phyloP scores from a whole-genome alignment of 2,113 vertebrate genomes.

The Pycnonotus jocosus region DNA sequence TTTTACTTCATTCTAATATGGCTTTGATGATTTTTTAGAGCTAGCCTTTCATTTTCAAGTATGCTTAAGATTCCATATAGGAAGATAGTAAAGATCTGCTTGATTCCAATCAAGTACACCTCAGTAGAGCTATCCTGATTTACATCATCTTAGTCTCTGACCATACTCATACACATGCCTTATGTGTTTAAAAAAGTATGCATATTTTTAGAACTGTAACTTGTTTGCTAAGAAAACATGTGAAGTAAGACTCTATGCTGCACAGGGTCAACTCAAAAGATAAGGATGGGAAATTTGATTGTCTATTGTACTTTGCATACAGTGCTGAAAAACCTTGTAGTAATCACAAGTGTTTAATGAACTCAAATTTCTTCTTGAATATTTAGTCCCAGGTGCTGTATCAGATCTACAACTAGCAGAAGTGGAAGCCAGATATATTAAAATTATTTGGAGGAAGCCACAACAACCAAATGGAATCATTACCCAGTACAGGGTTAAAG shows the following conservation, averaged over 20 bases:
- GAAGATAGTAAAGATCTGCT: not conserved
- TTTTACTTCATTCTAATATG: not conserved
- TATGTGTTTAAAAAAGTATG: not conserved
- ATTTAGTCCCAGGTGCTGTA: conserved; percentile 84
- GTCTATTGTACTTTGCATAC: not conserved
- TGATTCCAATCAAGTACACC: not conserved
- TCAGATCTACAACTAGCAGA: conserved; percentile 78
- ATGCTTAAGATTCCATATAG: not conserved
- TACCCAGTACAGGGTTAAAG: conserved; percentile 85
- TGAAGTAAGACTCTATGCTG: not conserved
- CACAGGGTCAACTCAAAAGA: not conserved
- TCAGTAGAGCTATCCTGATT: not conserved
- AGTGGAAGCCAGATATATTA: conserved; percentile 83
- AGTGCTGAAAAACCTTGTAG: not conserved
- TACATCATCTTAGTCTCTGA: not conserved
- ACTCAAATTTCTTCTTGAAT: not conserved
- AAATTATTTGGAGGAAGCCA: conserved; percentile 86
- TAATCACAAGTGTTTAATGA: not conserved
- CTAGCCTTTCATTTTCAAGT: not conserved
- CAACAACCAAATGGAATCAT: conserved; percentile 88
- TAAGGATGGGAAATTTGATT: not conserved
- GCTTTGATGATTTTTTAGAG: not conserved
- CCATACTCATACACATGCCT: not conserved
- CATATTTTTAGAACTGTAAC: not conserved
- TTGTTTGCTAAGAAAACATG: not conserved